A percentile compares a stretch with the other conserved stretches of the same genome.
These are phyloP conservation scores for human (Homo sapiens) DNA, from an alignment of 2,113 vertebrate species.

Conservation along the genomic window DNA sequence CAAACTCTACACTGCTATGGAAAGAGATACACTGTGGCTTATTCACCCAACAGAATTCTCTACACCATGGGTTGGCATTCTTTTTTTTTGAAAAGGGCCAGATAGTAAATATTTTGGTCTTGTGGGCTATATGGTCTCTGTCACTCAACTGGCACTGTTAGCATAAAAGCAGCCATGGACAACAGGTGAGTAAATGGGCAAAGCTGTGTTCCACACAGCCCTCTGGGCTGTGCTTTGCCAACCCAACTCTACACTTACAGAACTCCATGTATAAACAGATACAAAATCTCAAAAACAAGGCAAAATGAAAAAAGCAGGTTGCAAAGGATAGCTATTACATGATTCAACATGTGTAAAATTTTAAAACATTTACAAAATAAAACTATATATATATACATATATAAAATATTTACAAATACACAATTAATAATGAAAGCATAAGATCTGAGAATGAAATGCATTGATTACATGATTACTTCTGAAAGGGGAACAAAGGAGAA, in stretches of 20 bases:
- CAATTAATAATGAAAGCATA: neutral
- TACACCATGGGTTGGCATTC: rapidly evolving
- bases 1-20: neutral
- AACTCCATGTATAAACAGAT: neutral
- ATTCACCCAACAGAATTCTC: neutral
- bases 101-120: neutral
- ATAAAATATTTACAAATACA: neutral
- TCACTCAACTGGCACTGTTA: neutral
- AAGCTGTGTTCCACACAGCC: neutral
- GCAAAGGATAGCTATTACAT: neutral
- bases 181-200: rapidly evolving
- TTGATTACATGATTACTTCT: neutral
- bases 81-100: neutral
- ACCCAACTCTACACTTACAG: neutral
- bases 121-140: neutral
- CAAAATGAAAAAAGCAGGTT: neutral
- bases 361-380: neutral
- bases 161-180: neutral
- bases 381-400: neutral
- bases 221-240: neutral
- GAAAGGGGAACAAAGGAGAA: neutral
- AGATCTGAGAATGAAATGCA: neutral
- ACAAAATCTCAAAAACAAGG: neutral
- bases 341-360: neutral
- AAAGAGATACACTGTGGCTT: neutral